Conservation (phyloP, 1,140 invertebrate species). For the Cylas formicarius region DNA sequence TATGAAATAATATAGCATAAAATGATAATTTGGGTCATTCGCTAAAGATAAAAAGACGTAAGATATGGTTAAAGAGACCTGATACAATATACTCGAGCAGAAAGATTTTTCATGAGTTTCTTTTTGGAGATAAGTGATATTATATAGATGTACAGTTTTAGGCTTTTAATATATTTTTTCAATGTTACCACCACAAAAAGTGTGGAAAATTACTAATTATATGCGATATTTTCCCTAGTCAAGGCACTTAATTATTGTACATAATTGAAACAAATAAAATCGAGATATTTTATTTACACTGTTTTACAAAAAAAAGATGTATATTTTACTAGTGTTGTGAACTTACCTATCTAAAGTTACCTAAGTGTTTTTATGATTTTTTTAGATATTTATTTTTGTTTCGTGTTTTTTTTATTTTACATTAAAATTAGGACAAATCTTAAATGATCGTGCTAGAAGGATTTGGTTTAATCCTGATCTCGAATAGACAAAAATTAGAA, state of each 20-base stretch:
- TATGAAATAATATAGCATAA: too few relatives aligned
- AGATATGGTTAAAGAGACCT: slow-evolving; percentile 21
- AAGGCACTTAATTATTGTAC: slow-evolving; percentile 35
- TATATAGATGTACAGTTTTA: slow-evolving; percentile 30
- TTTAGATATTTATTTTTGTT: slow-evolving; percentile 20
- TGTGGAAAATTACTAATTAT: slow-evolving; percentile 27
- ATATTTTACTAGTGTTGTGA: slow-evolving; percentile 31
- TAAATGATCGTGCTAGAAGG: not conserved
- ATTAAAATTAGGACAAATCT: slow-evolving; percentile 11
- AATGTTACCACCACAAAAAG: slow-evolving; percentile 36
- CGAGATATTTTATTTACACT: slow-evolving; percentile 36
- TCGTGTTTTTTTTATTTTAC: slow-evolving; percentile 11
- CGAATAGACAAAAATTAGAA: not conserved
- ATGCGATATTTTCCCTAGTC: slow-evolving; percentile 40
- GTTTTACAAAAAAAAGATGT: slow-evolving; percentile 26
- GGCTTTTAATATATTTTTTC: slow-evolving; percentile 30
- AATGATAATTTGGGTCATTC: too few relatives aligned
- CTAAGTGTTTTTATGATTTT: slow-evolving; percentile 21
- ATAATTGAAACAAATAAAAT: slow-evolving; percentile 28
- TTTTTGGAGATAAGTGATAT: slow-evolving; percentile 28
- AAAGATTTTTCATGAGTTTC: slow-evolving; percentile 21
- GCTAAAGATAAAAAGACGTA: slow-evolving; percentile 13
- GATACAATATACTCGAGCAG: slow-evolving; percentile 31
- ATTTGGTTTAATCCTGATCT: not conserved
- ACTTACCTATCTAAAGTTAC: slow-evolving; percentile 25